Percentiles rank a stretch among this genome's conserved stretches.
Conservation (phyloP, 2,888 invertebrate genomes). For the Acronicta alni region DNA sequence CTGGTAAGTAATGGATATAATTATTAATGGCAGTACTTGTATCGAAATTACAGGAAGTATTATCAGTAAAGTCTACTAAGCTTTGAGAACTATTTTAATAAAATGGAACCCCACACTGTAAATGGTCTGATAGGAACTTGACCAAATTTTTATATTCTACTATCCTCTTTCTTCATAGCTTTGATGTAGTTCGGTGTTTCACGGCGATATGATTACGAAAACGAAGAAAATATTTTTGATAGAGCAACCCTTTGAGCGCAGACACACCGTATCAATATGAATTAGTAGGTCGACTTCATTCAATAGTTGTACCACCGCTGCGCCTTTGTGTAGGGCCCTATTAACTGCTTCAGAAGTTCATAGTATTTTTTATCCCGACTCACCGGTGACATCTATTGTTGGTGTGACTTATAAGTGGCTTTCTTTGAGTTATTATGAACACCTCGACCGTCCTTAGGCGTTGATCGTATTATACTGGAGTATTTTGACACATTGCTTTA, state of each 20-base stretch:
- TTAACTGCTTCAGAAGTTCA: slow-evolving; percentile 89
- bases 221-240: slow-evolving; percentile 60
- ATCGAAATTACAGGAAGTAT: no score
- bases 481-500: slow-evolving; percentile 87
- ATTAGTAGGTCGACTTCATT: slow-evolving; percentile 78
- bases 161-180: slow-evolving; percentile 12
- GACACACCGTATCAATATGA: slow-evolving; percentile 76
- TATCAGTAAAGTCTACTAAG: no score
- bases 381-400: slow-evolving; percentile 76
- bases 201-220: slow-evolving; percentile 65
- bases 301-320: slow-evolving; percentile 73
- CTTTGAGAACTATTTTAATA: no score
- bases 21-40: no score
- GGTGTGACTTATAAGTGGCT: slow-evolving; percentile 68
- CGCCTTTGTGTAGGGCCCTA: slow-evolving; percentile 75
- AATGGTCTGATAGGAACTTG: no score
- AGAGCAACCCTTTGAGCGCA: slow-evolving; percentile 70
- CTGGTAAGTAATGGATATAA: no score
- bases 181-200: slow-evolving; percentile 41
- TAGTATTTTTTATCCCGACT: slow-evolving; percentile 78
- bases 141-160: background rate
- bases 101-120: no score
- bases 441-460: slow-evolving; percentile 64
- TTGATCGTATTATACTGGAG: slow-evolving; percentile 78
- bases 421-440: slow-evolving; percentile 71